phyloP scores from a whole-genome alignment of 2,113 vertebrate genomes.

The Origma solitaria region DNA sequence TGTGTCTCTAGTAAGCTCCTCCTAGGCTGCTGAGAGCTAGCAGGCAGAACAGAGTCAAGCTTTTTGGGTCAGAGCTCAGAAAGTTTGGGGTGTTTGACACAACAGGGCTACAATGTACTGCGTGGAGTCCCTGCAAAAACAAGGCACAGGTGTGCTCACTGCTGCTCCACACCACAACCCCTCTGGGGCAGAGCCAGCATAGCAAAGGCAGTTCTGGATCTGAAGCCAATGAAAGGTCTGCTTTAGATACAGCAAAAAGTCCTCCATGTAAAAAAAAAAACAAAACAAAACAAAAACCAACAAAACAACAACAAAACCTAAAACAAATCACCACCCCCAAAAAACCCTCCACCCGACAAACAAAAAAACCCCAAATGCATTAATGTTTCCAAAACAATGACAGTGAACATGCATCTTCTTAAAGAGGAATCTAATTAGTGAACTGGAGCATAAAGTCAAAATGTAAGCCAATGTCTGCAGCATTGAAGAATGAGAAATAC shows the following conservation, averaged over 20 bases:
- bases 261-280: neutral
- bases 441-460: neutral
- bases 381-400: neutral
- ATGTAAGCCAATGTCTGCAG: neutral
- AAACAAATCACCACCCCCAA: neutral
- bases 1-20: neutral
- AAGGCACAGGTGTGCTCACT: neutral
- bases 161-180: neutral
- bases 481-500: neutral
- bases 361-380: neutral
- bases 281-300: no score
- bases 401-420: neutral
- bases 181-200: neutral
- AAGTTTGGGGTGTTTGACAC: neutral
- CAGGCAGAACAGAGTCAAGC: neutral
- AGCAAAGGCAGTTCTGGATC: neutral
- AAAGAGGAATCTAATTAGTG: neutral
- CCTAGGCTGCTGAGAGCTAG: neutral
- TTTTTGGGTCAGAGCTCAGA: constrained; percentile 15
- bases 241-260: neutral
- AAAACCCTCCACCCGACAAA: neutral
- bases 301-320: neutral
- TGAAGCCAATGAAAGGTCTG: neutral
- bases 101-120: neutral
- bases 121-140: neutral